Evolutionary conservation across 1,140 invertebrate genomes (phyloP).

Genomic region (Sminthurinus signatus): DNA sequence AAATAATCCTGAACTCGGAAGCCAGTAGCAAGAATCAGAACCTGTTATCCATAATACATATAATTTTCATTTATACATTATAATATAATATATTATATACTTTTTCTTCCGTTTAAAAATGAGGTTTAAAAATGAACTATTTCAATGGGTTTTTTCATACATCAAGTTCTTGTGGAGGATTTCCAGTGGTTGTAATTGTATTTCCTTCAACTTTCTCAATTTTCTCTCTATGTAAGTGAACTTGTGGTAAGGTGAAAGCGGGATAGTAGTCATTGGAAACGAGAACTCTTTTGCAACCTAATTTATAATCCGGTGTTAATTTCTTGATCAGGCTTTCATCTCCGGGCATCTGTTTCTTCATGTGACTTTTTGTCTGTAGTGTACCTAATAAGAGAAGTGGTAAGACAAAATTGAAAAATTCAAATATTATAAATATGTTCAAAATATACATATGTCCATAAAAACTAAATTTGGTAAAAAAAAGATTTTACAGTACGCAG

Average conservation of each 20-base stretch:
- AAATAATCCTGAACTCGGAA: slow-evolving; percentile 29
- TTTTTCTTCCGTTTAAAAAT: too few species aligned
- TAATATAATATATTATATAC: too few species aligned
- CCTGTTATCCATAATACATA: too few species aligned
- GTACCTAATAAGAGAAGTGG: too few species aligned
- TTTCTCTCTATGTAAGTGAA: slow-evolving; percentile 11
- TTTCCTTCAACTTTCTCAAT: slow-evolving; percentile 16
- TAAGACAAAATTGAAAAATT: too few species aligned
- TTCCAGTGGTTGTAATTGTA: slow-evolving; percentile 23
- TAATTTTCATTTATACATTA: too few species aligned
- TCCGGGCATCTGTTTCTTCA: background rate
- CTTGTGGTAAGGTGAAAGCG: slow-evolving; percentile 15
- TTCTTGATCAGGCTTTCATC: background rate
- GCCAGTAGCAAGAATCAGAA: slow-evolving; percentile 22
- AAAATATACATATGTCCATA: too few species aligned
- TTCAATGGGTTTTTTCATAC: too few species aligned
- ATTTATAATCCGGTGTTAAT: slow-evolving; percentile 21
- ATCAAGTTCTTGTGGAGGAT: slow-evolving; percentile 17
- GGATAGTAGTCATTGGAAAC: slow-evolving; percentile 23
- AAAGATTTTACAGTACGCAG: too few species aligned
- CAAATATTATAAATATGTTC: too few species aligned
- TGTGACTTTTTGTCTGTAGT: too few species aligned
- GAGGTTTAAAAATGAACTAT: too few species aligned
- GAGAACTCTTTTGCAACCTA: slow-evolving; percentile 29
- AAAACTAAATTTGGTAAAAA: background rate